Evolutionary conservation across 2,113 vertebrate genomes (phyloP).

Genomic region (Silurus glanis): DNA sequence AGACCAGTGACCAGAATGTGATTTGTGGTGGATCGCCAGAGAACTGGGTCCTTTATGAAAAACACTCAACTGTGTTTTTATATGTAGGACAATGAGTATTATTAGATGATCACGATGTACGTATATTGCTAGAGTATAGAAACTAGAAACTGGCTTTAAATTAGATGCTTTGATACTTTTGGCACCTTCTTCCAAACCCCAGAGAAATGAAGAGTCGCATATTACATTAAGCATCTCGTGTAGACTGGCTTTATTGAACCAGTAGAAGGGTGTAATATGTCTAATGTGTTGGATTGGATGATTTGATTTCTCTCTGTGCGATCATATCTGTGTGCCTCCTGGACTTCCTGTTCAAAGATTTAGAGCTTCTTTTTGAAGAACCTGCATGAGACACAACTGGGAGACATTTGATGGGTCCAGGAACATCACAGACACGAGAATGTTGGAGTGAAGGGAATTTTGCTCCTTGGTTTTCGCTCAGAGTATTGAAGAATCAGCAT

Average conservation of each 20-base stretch:
- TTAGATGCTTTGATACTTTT: background rate
- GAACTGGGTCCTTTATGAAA: background rate
- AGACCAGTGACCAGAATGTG: background rate
- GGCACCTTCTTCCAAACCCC: background rate
- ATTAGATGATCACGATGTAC: background rate
- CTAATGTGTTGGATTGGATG: background rate
- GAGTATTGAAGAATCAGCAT: background rate
- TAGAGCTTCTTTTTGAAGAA: conserved; percentile 1
- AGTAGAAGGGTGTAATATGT: background rate
- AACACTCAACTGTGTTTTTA: background rate
- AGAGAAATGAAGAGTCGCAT: background rate
- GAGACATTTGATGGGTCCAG: background rate
- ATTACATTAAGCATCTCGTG: background rate
- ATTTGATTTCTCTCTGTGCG: background rate
- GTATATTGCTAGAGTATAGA: background rate
- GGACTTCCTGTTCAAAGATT: background rate
- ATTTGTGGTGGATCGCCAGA: background rate
- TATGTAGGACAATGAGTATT: background rate
- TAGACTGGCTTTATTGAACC: conserved; percentile 1
- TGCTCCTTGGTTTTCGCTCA: background rate
- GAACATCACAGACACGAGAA: background rate
- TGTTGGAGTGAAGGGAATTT: background rate
- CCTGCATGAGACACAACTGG: background rate
- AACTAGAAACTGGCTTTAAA: background rate
- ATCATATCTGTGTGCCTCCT: background rate